A percentile compares a stretch with the other conserved stretches of the same genome.
phyloP scores from a whole-genome alignment of 2,113 vertebrate species.

The Narcine bancroftii region DNA sequence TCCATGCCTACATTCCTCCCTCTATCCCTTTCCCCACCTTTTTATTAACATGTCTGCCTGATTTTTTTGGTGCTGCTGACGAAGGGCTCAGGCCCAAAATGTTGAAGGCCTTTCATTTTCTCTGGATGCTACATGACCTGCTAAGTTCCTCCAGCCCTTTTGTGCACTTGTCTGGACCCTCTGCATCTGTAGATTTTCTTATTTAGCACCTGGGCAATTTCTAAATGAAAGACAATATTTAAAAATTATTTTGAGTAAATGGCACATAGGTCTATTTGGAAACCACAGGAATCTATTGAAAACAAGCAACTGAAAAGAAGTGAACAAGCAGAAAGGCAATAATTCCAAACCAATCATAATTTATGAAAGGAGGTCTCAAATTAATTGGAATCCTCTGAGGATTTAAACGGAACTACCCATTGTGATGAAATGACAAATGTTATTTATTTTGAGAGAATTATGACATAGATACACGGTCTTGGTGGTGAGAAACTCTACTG shows the following conservation, averaged over 20 bases:
- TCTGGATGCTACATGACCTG: no score
- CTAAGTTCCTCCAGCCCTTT: no score
- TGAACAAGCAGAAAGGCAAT: neutral
- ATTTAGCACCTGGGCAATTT: no score
- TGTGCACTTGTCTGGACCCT: no score
- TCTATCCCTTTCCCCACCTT: no score
- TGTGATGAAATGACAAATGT: neutral
- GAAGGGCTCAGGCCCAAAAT: no score
- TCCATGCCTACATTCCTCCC: no score
- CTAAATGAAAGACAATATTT: neutral
- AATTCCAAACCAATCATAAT: conserved; percentile 9
- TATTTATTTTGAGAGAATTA: neutral
- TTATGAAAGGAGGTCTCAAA: conserved; percentile 9
- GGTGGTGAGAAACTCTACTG: neutral
- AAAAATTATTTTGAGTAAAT: neutral
- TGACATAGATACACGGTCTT: neutral
- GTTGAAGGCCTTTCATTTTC: no score
- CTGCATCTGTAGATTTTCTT: no score
- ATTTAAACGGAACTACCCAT: neutral
- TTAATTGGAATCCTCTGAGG: conserved; percentile 6
- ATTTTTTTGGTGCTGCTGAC: no score
- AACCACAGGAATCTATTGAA: neutral
- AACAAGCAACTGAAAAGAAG: neutral
- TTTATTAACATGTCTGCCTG: no score
- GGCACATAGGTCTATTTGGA: neutral